A percentile compares a stretch with the other conserved stretches of the same genome.
These are phyloP conservation scores for Rhinopomastus cyanomelas DNA, from an alignment of 2,113 vertebrate genomes.

Conservation along the genomic window DNA sequence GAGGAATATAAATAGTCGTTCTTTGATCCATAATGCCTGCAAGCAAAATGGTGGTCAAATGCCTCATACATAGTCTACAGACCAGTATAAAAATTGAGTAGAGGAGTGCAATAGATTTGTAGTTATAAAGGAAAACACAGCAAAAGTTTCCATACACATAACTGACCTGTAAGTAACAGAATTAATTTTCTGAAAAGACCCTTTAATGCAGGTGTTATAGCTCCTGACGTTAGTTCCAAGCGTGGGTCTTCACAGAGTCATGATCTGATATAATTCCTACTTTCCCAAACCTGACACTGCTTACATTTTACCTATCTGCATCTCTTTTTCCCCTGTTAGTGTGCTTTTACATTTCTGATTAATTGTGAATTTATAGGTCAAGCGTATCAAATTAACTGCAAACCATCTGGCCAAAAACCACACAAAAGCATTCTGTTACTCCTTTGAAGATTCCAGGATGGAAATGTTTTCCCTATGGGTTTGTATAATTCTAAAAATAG, in stretches of 20 bases:
- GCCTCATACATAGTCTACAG: background rate
- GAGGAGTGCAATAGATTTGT: background rate
- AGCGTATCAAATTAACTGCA: background rate
- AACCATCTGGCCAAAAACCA: background rate
- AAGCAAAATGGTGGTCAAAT: background rate
- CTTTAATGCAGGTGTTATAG: background rate
- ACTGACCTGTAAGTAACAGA: background rate
- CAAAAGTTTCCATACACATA: background rate
- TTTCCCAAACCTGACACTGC: background rate
- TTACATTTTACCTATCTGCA: background rate
- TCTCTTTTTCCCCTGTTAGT: background rate
- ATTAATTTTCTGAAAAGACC: background rate
- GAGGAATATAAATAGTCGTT: background rate
- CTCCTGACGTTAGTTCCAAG: background rate
- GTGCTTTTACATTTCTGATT: background rate
- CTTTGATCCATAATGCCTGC: background rate
- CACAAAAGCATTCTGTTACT: background rate
- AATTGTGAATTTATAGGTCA: background rate
- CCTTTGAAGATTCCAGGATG: background rate
- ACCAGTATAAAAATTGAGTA: background rate
- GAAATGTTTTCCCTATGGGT: background rate
- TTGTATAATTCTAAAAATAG: fast-evolving
- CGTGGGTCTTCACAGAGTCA: background rate
- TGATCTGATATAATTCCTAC: background rate
- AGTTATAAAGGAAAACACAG: background rate